Evolutionary conservation across 2,888 invertebrate species (phyloP), one percentile per base, ranked within the genome.

Genomic region (Luperina testacea): DNA sequence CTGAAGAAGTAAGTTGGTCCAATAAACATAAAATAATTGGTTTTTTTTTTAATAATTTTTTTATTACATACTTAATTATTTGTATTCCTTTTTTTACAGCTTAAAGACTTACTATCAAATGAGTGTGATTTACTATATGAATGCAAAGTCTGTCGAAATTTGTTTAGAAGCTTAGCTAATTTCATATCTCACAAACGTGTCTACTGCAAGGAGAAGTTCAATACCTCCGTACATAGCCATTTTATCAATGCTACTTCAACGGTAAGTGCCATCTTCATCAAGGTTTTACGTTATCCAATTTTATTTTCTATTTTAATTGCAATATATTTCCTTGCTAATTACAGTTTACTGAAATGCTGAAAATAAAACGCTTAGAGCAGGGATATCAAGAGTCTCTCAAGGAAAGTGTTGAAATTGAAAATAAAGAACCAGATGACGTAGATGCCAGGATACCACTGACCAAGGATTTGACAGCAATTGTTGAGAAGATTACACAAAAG

Each of bases 61-160:
- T 72, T 65, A 11, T 72, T 38, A 38, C 6, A 1, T n/a, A 20
- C 7, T 5, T 68, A 45, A 72, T 72, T 38, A 57, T 61, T 61
- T 84, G 11, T 69, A 48, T 84, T 69, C 15, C 69, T 75, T 59
- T 27, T 57, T 42, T 92, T 97, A 89, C 95, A 98, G 98, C 97
- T 98, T 45, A 97, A 98, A 88, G 97, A 97, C 88, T 96, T 99
- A 75, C 96, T 99, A 59, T 96, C 98, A 57, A 97, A 98, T 91
- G 99, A 99, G 96, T 99, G 99, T 97, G 98, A 98, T 93, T 95
- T 99, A 79, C 97, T 99, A 90, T 98, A 98, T 94, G 99, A 99
- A 94, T 99, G 99, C 94, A 98, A 98, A 94, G 97, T 98, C 38
- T 99, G 99, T 92, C 97, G 98, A 59, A 98, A 98, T 91, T 97